Evolutionary conservation across 35 echinoderm and acorn worm species (phyloP).

Genomic region (Lytechinus variegatus): DNA sequence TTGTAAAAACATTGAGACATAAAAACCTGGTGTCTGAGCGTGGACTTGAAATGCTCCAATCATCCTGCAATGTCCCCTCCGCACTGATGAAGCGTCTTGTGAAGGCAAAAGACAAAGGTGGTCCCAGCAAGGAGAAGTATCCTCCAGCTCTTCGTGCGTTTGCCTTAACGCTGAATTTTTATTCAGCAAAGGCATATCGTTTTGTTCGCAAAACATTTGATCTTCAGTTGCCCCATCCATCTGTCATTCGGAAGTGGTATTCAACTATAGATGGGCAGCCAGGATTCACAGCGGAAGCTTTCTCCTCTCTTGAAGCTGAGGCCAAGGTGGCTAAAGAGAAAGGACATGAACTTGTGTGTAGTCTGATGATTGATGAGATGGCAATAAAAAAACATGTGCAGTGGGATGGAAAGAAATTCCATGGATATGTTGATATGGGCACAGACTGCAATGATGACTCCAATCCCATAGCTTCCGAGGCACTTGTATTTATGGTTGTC

Average conservation of each 20-base stretch:
- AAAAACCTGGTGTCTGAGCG: neutral
- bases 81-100: neutral
- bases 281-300: neutral
- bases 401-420: neutral
- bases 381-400: slow-evolving; percentile 14
- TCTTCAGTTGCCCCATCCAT: neutral
- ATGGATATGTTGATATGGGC: slow-evolving; percentile 59
- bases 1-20: neutral
- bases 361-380: slow-evolving; percentile 30
- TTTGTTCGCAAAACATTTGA: neutral
- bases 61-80: slow-evolving; percentile 58
- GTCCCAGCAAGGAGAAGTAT: neutral
- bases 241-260: neutral
- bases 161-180: neutral
- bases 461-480: slow-evolving; percentile 33
- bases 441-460: slow-evolving; percentile 33
- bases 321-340: neutral
- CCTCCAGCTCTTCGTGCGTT: neutral
- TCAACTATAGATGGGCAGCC: neutral
- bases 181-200: neutral
- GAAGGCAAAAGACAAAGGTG: neutral
- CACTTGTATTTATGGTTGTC: slow-evolving; percentile 66
- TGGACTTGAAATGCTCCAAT: too few species aligned
- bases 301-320: neutral
- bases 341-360: too few species aligned